Percentiles rank a stretch among this genome's conserved stretches.
Evolutionary conservation across 2,797 vertebrate genomes (phyloP).

Genomic region (Nasua narica): DNA sequence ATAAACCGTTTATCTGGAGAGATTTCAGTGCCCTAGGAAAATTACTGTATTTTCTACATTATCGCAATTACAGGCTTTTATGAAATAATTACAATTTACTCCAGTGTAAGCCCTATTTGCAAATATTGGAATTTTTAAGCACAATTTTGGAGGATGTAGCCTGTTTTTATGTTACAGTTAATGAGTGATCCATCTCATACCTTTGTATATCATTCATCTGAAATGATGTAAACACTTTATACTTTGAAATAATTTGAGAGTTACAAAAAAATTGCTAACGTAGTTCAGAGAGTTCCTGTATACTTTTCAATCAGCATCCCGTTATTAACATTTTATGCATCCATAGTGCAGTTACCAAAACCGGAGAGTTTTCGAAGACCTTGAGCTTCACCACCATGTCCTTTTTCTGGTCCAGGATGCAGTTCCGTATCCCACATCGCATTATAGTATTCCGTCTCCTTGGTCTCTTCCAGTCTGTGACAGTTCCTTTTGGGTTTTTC

Average conservation of each 20-base stretch:
- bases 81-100: not conserved
- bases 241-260: constrained; percentile 14
- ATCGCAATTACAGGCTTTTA: not conserved
- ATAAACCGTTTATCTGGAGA: not conserved
- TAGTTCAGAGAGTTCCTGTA: not conserved
- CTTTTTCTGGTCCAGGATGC: not conserved
- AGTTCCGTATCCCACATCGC: not conserved
- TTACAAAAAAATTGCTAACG: not conserved
- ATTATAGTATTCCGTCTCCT: not conserved
- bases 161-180: not conserved
- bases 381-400: not conserved
- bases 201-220: not conserved
- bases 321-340: not conserved
- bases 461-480: not conserved
- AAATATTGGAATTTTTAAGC: not conserved
- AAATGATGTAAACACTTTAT: not conserved
- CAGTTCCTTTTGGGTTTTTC: not conserved
- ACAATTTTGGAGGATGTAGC: not conserved
- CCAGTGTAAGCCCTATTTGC: not conserved
- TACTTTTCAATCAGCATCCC: no score
- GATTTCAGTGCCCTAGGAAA: not conserved
- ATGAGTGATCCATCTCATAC: not conserved
- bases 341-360: accelerated
- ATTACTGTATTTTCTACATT: not conserved
- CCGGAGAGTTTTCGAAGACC: not conserved